phyloP scores from a whole-genome alignment of 2,888 invertebrate genomes.

The Drosophila flavopinicola region DNA sequence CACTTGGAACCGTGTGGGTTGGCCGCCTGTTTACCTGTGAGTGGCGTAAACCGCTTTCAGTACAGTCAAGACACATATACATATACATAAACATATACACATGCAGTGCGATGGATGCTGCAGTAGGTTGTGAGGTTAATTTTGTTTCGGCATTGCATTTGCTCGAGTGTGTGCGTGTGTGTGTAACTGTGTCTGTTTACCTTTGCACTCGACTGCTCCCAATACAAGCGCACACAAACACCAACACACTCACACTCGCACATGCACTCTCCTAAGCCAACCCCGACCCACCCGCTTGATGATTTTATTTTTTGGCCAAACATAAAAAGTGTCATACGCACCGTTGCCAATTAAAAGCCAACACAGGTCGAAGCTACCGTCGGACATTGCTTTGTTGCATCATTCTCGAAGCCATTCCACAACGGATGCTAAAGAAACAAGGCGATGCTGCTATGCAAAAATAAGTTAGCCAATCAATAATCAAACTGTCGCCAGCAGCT shows the following conservation, averaged over 20 bases:
- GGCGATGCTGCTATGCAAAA: slow-evolving; percentile 23
- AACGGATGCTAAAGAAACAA: slow-evolving; percentile 3
- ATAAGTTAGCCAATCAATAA: slow-evolving; percentile 53
- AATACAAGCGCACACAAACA: slow-evolving; percentile 46
- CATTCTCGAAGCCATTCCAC: slow-evolving; percentile 1
- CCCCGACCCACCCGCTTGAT: slow-evolving; percentile 34
- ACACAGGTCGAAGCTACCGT: background rate
- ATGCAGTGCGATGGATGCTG: slow-evolving; percentile 46
- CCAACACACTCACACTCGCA: slow-evolving; percentile 12
- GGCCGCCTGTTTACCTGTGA: slow-evolving; percentile 61
- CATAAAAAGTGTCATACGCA: slow-evolving; percentile 65
- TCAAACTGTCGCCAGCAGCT: slow-evolving; percentile 47
- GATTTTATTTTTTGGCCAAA: slow-evolving; percentile 59
- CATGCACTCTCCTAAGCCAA: slow-evolving; percentile 7
- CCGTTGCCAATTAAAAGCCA: slow-evolving; percentile 44
- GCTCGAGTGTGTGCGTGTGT: slow-evolving; percentile 17
- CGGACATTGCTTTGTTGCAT: slow-evolving; percentile 4
- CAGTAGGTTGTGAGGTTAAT: slow-evolving; percentile 75
- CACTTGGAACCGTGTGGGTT: slow-evolving; percentile 41
- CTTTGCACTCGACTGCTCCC: slow-evolving; percentile 68
- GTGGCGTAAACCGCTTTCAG: slow-evolving; percentile 76
- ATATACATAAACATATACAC: slow-evolving; percentile 16
- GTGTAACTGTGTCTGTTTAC: slow-evolving; percentile 62
- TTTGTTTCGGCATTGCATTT: slow-evolving; percentile 69
- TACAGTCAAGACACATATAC: slow-evolving; percentile 56